phyloP scores from a whole-genome alignment of 2,113 vertebrate genomes.

The Empidonax traillii region DNA sequence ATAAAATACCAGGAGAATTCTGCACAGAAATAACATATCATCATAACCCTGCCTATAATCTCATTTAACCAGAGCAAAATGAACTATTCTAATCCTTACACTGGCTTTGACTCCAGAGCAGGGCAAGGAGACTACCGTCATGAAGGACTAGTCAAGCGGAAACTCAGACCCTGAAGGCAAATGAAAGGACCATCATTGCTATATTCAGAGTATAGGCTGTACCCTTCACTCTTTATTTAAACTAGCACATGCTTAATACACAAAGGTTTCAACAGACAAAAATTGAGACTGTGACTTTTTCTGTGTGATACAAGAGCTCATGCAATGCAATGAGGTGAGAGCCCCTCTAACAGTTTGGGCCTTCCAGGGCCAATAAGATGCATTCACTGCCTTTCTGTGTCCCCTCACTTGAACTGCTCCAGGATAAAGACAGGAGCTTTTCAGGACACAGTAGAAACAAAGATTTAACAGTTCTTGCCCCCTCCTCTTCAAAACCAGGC shows the following conservation, averaged over 20 bases:
- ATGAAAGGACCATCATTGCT: not conserved
- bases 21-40: not conserved
- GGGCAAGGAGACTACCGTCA: not conserved
- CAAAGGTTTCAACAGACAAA: not conserved
- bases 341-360: not conserved
- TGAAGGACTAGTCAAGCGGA: not conserved
- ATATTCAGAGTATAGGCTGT: not conserved
- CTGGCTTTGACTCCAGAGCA: not conserved
- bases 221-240: not conserved
- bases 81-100: not conserved
- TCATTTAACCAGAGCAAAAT: constrained; percentile 6
- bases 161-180: not conserved
- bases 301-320: not conserved
- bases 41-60: not conserved
- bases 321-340: not conserved
- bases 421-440: not conserved
- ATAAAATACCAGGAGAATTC: not conserved
- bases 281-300: not conserved
- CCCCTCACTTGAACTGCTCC: not conserved
- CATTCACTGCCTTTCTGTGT: accelerated
- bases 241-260: not conserved
- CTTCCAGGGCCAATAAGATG: accelerated
- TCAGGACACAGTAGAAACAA: not conserved
- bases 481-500: not conserved
- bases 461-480: not conserved